Conservation (phyloP, 2,113 vertebrate species). For the Dipodomys stephensi region DNA sequence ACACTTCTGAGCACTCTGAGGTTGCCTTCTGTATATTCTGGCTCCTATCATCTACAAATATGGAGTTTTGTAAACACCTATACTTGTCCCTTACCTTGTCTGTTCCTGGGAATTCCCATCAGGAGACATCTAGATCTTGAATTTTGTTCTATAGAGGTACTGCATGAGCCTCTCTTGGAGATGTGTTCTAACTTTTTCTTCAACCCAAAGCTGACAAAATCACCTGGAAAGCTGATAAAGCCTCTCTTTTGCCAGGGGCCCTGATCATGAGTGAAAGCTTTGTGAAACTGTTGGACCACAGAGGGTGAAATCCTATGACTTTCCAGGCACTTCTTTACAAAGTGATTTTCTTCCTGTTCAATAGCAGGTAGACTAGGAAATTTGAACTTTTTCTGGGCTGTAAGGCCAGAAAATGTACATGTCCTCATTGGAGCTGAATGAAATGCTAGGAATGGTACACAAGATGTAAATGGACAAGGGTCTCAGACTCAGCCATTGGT, state of each 20-base stretch:
- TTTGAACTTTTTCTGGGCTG: no score
- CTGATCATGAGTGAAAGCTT: accelerated
- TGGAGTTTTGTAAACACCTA: no score
- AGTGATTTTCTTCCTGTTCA: neutral
- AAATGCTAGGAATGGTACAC: neutral
- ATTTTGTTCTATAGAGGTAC: accelerated
- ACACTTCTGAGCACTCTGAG: neutral
- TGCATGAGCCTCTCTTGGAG: neutral
- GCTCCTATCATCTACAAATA: neutral
- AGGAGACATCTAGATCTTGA: neutral
- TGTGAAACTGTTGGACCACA: neutral
- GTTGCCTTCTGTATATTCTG: accelerated
- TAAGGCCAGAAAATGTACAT: no score
- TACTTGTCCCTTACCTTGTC: neutral
- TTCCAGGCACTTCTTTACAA: neutral
- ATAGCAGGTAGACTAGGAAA: neutral
- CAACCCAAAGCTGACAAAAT: accelerated
- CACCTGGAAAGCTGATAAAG: accelerated
- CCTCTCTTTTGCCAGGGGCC: no score
- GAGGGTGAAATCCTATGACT: neutral
- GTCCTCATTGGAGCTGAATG: neutral
- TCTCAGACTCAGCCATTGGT: neutral
- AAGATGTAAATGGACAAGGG: neutral
- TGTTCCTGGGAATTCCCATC: neutral
- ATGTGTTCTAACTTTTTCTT: neutral